Percentiles rank a stretch among this genome's conserved stretches.
phyloP scores from a whole-genome alignment of 2,797 vertebrate genomes.

The Mareca strepera region DNA sequence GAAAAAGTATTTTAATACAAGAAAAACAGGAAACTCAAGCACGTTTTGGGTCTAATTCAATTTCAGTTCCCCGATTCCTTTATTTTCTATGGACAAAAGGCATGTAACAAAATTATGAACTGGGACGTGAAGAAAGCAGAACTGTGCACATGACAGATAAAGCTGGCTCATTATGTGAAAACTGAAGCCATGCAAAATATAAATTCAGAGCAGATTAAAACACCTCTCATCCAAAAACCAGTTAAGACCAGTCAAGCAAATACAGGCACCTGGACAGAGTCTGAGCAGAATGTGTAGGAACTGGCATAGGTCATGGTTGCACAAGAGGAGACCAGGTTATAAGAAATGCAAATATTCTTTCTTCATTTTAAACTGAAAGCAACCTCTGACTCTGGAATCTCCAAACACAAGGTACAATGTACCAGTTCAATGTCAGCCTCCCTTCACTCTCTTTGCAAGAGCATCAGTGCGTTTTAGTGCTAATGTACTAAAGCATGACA shows the following conservation, averaged over 20 bases:
- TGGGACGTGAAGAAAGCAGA: conserved; percentile 64
- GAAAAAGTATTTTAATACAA: conserved; percentile 72
- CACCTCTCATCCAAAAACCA: conserved; percentile 54
- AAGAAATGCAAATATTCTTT: conserved; percentile 42
- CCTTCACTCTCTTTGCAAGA: conserved; percentile 21
- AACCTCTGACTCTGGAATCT: conserved; percentile 1
- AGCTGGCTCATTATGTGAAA: conserved; percentile 56
- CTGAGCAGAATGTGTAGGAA: conserved; percentile 32
- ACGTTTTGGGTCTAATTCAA: conserved; percentile 67
- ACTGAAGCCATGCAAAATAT: conserved; percentile 50
- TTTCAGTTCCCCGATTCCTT: conserved; percentile 70
- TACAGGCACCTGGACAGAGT: conserved; percentile 25
- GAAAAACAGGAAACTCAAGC: conserved; percentile 72
- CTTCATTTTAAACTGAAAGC: conserved; percentile 41
- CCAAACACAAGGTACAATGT: neutral
- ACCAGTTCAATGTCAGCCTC: conserved; percentile 41
- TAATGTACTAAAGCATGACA: conserved; percentile 55
- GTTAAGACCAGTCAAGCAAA: conserved; percentile 50
- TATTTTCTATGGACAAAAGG: conserved; percentile 72
- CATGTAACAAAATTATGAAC: conserved; percentile 64
- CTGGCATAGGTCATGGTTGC: conserved; percentile 27
- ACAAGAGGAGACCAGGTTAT: neutral
- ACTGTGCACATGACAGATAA: conserved; percentile 62
- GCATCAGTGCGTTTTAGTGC: conserved; percentile 37
- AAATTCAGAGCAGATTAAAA: conserved; percentile 57